Percentiles rank a stretch among this genome's conserved stretches.
These are phyloP conservation scores for Phenganax marumi DNA, from an alignment of 92 coral and sea anemone species.

Conservation along the genomic window DNA sequence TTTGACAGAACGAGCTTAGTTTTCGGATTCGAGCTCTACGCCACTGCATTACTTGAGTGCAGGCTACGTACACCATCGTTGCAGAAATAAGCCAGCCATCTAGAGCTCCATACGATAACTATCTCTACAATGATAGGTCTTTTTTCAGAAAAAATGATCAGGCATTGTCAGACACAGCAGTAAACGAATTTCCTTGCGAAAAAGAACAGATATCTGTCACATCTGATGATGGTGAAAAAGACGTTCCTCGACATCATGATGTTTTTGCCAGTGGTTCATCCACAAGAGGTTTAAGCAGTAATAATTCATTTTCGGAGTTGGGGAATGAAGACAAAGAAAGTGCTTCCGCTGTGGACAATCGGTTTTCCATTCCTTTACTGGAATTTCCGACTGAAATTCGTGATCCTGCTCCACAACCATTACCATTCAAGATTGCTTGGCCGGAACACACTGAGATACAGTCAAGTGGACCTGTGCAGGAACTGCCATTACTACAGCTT, in stretches of 20 bases:
- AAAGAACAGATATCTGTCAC: neutral
- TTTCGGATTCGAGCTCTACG: too few species aligned
- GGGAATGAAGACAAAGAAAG: neutral
- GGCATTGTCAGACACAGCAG: too few species aligned
- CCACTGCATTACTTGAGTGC: too few species aligned
- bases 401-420: neutral
- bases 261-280: neutral
- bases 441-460: conserved; percentile 6
- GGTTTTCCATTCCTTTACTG: conserved; percentile 32
- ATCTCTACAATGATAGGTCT: too few species aligned
- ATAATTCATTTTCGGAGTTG: neutral
- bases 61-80: too few species aligned
- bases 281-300: neutral
- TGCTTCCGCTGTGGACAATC: neutral
- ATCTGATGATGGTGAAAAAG: neutral
- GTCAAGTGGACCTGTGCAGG: neutral
- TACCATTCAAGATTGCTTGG: conserved; percentile 44
- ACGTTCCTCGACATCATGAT: neutral
- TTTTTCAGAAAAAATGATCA: too few species aligned
- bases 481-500: conserved; percentile 29
- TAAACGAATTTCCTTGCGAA: neutral
- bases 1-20: too few species aligned
- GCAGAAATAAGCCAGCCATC: neutral
- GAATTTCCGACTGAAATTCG: conserved; percentile 22
- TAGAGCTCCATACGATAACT: neutral